Evolutionary conservation across 2,113 vertebrate species (phyloP), one percentile per base, ranked within the genome.

Genomic region (Crypturellus undulatus): DNA sequence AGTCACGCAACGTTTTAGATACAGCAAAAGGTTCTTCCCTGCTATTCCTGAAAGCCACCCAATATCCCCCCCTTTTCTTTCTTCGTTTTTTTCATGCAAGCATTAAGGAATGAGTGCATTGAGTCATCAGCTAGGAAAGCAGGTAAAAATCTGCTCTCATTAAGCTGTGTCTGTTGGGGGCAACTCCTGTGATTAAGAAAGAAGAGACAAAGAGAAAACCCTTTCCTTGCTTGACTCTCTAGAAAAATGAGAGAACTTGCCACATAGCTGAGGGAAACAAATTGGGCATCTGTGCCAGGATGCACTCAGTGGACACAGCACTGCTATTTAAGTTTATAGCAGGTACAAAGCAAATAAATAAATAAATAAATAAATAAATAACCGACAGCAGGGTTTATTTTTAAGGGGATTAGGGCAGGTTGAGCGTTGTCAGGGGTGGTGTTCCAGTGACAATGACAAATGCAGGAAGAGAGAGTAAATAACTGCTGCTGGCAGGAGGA

Each of bases 111-210:
- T 56, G 21, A 91, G 77, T 42, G 11, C 20, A 80, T 93, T 94
- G 96, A 97, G 71, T 96, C 94, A 96, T 92, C 96, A 73, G 70
- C 90, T 85, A 73, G 63, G 75, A 79, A 86, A 92, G 88, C 84
- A 93, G 92, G 89, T 95, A 95, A 85, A 92, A 96, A 94, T 76
- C 83, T 40, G 71, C 92, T 76, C 70, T 95, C 59, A 67, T 87
- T 91, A 20, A 40, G 87, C 94, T 96, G 92, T 82, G 92, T 93
- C 96, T 93, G 88, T 32, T 94, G 79, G 67, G 73, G 70, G 86
- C 96, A 97, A 97, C 93, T 95, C 78, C 59, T 94, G 90, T 87
- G 93, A 96, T 95, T 87, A 96, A 92, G 83, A 96, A 96, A 97
- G 87, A 89, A 87, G 94, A 92, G 54, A 49, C 91, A 96, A 92